Conservation (phyloP, 2,113 vertebrate species). For the Propithecus coquereli region DNA sequence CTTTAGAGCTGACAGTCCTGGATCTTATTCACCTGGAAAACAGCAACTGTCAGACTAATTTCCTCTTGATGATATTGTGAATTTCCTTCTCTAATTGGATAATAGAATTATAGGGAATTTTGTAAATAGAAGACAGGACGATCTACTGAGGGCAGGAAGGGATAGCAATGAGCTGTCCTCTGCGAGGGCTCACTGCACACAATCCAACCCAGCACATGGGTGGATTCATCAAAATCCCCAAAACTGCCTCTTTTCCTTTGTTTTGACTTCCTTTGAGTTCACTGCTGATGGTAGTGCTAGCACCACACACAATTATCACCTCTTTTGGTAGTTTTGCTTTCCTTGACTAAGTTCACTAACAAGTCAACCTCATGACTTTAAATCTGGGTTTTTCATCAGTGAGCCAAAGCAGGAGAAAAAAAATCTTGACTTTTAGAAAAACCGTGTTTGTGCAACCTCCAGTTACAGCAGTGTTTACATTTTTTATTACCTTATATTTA, state of each 20-base stretch:
- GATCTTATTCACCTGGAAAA: conserved; percentile 73
- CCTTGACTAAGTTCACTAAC: not conserved
- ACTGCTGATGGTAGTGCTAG: not conserved
- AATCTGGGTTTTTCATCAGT: not conserved
- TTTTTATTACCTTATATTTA: not conserved
- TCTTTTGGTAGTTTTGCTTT: not conserved
- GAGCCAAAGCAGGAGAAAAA: not conserved
- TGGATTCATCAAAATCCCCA: not conserved
- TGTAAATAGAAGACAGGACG: conserved; percentile 67
- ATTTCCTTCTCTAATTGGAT: conserved; percentile 82
- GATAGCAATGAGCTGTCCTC: conserved; percentile 8
- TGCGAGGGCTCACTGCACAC: not conserved
- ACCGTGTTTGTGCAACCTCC: not conserved
- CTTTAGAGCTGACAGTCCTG: conserved; percentile 68
- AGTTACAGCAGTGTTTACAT: not conserved
- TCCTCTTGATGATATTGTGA: conserved; percentile 77
- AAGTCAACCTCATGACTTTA: not conserved
- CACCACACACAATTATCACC: not conserved
- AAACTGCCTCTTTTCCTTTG: not conserved
- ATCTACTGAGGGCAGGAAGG: conserved; percentile 69
- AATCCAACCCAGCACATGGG: not conserved
- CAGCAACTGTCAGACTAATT: conserved; percentile 67
- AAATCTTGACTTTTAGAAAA: not conserved
- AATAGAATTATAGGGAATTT: conserved; percentile 73
- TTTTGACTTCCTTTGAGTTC: not conserved